Percentiles rank a stretch among this genome's conserved stretches.
phyloP scores from a whole-genome alignment of 2,113 vertebrate species.

The Urocolius indicus region DNA sequence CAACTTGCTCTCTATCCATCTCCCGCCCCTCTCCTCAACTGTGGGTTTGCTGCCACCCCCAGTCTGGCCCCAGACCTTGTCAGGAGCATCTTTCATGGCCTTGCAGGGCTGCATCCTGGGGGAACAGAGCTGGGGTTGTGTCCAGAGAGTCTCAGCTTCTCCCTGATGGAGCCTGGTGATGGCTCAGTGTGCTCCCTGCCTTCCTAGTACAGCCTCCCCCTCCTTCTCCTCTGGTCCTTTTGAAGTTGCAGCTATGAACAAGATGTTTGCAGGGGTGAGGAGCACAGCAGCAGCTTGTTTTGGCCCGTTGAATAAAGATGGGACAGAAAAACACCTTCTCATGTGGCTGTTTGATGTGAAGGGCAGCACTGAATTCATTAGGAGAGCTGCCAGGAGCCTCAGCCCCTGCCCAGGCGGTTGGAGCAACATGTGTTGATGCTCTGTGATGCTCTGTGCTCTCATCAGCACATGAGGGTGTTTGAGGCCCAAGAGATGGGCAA shows the following conservation, averaged over 20 bases:
- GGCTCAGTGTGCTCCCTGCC: accelerated
- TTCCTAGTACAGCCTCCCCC: background rate
- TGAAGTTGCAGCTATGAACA: slow-evolving; percentile 45
- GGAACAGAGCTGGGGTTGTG: background rate
- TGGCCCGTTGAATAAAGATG: background rate
- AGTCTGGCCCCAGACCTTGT: background rate
- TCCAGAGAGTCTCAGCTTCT: background rate
- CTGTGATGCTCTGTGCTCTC: accelerated
- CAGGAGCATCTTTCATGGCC: accelerated
- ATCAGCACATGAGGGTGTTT: background rate
- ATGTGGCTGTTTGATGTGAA: background rate
- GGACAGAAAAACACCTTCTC: slow-evolving; percentile 16
- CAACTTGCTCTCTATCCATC: no score
- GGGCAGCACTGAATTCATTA: background rate
- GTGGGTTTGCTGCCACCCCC: background rate
- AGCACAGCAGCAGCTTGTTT: background rate
- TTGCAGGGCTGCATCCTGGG: accelerated
- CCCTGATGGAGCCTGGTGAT: background rate
- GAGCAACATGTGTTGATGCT: background rate
- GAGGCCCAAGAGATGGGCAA: no score
- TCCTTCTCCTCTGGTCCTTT: background rate
- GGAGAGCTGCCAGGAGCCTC: background rate
- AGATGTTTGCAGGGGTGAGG: slow-evolving; percentile 7
- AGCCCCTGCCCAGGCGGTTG: accelerated
- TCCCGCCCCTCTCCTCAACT: background rate